phyloP scores from a whole-genome alignment of 2,797 vertebrate genomes.

The Diceros bicornis region DNA sequence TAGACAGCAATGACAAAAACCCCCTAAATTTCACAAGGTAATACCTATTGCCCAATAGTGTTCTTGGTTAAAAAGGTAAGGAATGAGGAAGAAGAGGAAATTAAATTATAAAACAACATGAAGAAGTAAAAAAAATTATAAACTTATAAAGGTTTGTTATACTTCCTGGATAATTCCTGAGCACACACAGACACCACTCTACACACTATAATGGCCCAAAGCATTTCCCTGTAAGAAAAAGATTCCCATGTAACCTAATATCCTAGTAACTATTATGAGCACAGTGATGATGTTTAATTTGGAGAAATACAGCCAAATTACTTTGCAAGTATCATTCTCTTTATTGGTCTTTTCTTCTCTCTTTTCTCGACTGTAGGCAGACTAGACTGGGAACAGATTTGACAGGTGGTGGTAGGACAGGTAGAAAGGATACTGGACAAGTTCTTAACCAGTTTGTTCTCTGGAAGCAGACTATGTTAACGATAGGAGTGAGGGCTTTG shows the following conservation, averaged over 20 bases:
- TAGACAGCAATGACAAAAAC: slow-evolving; percentile 26
- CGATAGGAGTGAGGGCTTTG: neutral
- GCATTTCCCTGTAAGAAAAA: slow-evolving; percentile 50
- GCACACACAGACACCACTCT: neutral
- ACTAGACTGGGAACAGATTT: neutral
- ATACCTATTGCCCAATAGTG: neutral
- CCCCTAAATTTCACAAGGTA: slow-evolving; percentile 45
- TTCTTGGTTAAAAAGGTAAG: slow-evolving; percentile 65
- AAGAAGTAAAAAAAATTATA: neutral
- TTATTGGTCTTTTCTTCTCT: slow-evolving; percentile 30
- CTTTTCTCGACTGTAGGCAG: neutral
- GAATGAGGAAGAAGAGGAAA: slow-evolving; percentile 33
- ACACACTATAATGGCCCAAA: slow-evolving; percentile 15
- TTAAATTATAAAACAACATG: neutral
- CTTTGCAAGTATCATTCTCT: neutral
- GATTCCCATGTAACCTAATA: neutral
- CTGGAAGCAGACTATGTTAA: neutral
- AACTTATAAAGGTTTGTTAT: neutral
- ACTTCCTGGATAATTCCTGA: neutral
- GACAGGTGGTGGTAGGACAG: neutral
- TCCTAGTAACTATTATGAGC: neutral
- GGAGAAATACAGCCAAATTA: neutral
- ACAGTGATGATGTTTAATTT: slow-evolving; percentile 39
- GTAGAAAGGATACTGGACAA: neutral
- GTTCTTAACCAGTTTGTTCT: neutral